A percentile compares a stretch with the other conserved stretches of the same genome.
These are phyloP conservation scores for Mungos mungo DNA, from an alignment of 2,113 vertebrate species.

Conservation along the genomic window DNA sequence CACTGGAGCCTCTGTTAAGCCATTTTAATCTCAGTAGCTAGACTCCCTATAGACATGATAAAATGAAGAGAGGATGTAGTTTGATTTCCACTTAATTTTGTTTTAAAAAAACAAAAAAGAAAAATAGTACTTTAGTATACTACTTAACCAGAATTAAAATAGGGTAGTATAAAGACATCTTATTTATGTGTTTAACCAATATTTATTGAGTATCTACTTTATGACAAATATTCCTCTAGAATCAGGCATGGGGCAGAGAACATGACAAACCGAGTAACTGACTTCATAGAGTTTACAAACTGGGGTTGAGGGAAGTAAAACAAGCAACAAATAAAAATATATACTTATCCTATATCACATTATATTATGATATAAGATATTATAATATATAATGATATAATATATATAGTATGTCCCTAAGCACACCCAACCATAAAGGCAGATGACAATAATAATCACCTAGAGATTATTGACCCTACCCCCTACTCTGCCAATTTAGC, in stretches of 20 bases:
- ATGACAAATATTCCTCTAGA: not conserved
- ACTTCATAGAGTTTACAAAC: not conserved
- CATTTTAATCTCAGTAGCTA: constrained; percentile 51
- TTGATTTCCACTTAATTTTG: constrained; percentile 45
- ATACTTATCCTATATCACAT: not conserved
- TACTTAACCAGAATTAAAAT: constrained; percentile 44
- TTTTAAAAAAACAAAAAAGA: constrained; percentile 44
- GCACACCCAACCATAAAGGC: not conserved
- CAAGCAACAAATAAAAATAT: not conserved
- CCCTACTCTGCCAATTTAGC: not conserved
- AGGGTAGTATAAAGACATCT: not conserved
- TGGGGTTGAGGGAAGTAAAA: not conserved
- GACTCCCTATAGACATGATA: constrained; percentile 37
- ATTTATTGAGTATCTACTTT: constrained; percentile 14
- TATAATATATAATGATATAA: not conserved
- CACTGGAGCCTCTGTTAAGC: constrained; percentile 39
- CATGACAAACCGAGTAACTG: not conserved
- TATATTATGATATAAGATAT: not conserved
- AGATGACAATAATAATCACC: not conserved
- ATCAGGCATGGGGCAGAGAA: not conserved
- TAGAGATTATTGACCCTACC: not conserved
- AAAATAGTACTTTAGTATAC: not conserved
- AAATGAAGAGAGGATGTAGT: not conserved
- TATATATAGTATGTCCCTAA: not conserved
- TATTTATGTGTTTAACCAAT: not conserved